These are phyloP conservation scores for Frankliniella fusca DNA, from an alignment of 2,888 invertebrate genomes.

Conservation along the genomic window DNA sequence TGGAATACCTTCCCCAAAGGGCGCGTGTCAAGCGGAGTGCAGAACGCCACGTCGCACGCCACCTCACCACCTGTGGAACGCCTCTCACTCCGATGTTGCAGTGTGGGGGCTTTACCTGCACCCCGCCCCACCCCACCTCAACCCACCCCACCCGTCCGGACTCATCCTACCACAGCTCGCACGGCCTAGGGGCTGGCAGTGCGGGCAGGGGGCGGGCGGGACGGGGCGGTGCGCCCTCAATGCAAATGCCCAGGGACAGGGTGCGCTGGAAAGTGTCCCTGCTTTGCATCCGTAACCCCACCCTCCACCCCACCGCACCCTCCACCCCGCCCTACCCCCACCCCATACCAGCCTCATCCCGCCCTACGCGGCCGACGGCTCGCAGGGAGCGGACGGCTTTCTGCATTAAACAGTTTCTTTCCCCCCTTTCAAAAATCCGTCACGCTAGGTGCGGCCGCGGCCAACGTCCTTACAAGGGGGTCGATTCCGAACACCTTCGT, in stretches of 20 bases:
- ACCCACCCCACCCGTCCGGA: background rate
- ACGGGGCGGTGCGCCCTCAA: background rate
- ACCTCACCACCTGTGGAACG: conserved; percentile 9
- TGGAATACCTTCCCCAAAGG: background rate
- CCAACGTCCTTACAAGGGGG: too few relatives aligned
- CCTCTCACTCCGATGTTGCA: too few relatives aligned
- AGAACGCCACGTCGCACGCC: too few relatives aligned
- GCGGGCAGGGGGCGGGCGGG: too few relatives aligned
- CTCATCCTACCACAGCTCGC: too few relatives aligned
- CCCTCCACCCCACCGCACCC: background rate
- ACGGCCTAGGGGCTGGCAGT: too few relatives aligned
- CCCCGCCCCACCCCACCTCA: background rate
- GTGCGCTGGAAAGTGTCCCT: background rate
- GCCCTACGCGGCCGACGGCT: background rate
- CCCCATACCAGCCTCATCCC: background rate
- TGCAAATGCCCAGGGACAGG: background rate
- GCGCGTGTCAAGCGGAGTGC: background rate
- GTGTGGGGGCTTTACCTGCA: background rate
- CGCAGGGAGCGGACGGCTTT: too few relatives aligned
- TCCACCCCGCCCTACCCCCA: background rate
- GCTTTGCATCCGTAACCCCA: background rate
- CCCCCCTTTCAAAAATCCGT: too few relatives aligned
- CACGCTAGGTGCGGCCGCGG: too few relatives aligned
- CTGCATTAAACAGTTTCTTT: too few relatives aligned
- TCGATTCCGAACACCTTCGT: too few relatives aligned